These are phyloP conservation scores for Pediacus dermestoides DNA, from an alignment of 2,888 invertebrate species.

Conservation along the genomic window DNA sequence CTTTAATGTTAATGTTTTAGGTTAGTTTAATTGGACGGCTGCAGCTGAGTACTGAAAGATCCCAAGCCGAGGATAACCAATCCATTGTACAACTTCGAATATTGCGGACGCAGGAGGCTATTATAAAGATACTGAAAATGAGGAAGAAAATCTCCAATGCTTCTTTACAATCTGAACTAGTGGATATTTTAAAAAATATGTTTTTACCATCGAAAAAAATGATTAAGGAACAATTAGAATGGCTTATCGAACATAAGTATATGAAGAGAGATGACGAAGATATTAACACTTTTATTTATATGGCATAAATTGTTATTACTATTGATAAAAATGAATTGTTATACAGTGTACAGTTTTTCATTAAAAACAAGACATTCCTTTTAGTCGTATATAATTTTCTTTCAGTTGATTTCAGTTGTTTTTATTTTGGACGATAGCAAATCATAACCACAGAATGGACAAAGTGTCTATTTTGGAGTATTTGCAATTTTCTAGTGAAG, in stretches of 20 bases:
- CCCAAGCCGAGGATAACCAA: slow-evolving; percentile 96
- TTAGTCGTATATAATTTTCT: too few relatives aligned
- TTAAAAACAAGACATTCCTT: too few relatives aligned
- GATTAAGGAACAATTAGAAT: slow-evolving; percentile 99
- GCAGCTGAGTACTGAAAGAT: slow-evolving; percentile 91
- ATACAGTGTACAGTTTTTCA: too few relatives aligned
- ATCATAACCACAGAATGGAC: too few relatives aligned
- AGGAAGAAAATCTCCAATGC: slow-evolving; percentile 91
- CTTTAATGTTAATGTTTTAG: slow-evolving; percentile 38
- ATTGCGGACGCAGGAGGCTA: slow-evolving; percentile 91
- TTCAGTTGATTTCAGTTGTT: too few relatives aligned
- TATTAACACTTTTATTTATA: slow-evolving; percentile 96
- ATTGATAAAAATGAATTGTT: not conserved
- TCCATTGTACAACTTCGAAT: slow-evolving; percentile 96
- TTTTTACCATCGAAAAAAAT: slow-evolving; percentile 98
- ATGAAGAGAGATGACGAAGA: slow-evolving; percentile 95
- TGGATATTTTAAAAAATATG: slow-evolving; percentile 98
- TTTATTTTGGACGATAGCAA: too few relatives aligned
- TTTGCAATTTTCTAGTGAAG: too few relatives aligned
- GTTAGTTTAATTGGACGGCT: slow-evolving; percentile 94
- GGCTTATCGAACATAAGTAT: slow-evolving; percentile 99
- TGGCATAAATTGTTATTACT: slow-evolving; percentile 64
- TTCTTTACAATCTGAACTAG: slow-evolving; percentile 92
- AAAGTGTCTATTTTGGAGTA: too few relatives aligned
- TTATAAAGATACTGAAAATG: slow-evolving; percentile 99